Conservation (phyloP, 2,113 vertebrate genomes). For the Oreochromis niloticus region DNA sequence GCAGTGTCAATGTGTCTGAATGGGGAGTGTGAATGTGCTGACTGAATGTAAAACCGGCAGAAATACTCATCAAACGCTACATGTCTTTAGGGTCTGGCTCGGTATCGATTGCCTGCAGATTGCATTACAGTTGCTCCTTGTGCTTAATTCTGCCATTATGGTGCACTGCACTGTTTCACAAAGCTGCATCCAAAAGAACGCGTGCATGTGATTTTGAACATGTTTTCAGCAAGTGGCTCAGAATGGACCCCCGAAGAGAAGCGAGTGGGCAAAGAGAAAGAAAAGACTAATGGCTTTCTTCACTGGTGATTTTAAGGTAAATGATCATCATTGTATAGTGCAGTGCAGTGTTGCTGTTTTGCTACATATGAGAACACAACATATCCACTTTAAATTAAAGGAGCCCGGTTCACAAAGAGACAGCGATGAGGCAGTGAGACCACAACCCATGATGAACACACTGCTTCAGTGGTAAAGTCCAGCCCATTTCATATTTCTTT, state of each 20-base stretch:
- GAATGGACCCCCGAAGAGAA: slow-evolving; percentile 40
- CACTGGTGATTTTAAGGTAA: slow-evolving; percentile 63
- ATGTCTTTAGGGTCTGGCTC: slow-evolving; percentile 73
- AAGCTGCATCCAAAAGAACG: slow-evolving; percentile 40
- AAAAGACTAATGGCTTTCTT: slow-evolving; percentile 64
- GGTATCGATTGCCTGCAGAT: slow-evolving; percentile 71
- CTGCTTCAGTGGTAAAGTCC: slow-evolving; percentile 73
- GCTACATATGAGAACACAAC: not conserved
- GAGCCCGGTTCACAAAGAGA: slow-evolving; percentile 50
- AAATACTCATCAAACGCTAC: slow-evolving; percentile 63
- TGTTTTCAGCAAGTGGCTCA: slow-evolving; percentile 41
- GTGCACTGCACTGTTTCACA: slow-evolving; percentile 40
- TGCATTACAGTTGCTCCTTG: slow-evolving; percentile 66
- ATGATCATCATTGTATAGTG: not conserved
- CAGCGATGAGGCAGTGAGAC: slow-evolving; percentile 31
- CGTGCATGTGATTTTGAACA: slow-evolving; percentile 29
- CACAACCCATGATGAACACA: slow-evolving; percentile 56
- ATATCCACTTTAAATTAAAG: slow-evolving; percentile 53
- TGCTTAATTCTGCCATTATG: slow-evolving; percentile 68
- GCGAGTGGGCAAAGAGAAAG: slow-evolving; percentile 59
- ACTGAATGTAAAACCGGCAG: slow-evolving; percentile 65
- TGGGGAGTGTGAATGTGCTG: slow-evolving; percentile 65
- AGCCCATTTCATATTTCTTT: slow-evolving; percentile 30
- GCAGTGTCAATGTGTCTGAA: slow-evolving; percentile 62
- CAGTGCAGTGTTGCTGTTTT: not conserved